Evolutionary conservation across 1,140 invertebrate species (phyloP).

Genomic region (Eriosoma lanigerum): DNA sequence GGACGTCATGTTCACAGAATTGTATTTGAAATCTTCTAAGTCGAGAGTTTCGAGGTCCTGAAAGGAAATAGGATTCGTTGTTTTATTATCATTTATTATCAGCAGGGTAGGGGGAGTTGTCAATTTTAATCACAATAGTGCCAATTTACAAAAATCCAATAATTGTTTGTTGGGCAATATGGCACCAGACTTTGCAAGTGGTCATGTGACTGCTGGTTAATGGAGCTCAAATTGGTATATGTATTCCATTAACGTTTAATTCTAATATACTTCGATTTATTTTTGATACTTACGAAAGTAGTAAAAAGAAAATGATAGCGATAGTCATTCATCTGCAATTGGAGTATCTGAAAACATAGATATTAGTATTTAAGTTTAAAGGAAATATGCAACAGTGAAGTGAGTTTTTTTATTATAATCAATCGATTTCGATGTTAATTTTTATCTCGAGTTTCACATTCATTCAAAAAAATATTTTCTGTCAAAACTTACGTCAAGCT

Average conservation of each 20-base stretch:
- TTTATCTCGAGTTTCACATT: too few species aligned
- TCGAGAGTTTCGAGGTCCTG: slow-evolving; percentile 89
- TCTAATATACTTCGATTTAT: neutral
- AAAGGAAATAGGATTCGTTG: slow-evolving; percentile 53
- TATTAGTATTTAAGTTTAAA: neutral
- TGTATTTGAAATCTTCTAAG: slow-evolving; percentile 91
- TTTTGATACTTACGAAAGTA: slow-evolving; percentile 78
- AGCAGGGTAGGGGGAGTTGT: too few species aligned
- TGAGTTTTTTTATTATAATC: neutral
- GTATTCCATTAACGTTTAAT: neutral
- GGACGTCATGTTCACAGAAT: slow-evolving; percentile 90
- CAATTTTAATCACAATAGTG: too few species aligned
- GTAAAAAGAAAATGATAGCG: slow-evolving; percentile 92
- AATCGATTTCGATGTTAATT: neutral
- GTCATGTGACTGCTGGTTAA: too few species aligned
- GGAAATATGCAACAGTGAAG: too few species aligned
- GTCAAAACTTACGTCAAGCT: too few species aligned
- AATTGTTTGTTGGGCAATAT: too few species aligned
- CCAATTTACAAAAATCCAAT: too few species aligned
- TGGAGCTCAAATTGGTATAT: too few species aligned
- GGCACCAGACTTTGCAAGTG: too few species aligned
- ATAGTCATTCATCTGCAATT: slow-evolving; percentile 91
- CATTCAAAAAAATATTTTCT: too few species aligned
- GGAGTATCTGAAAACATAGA: slow-evolving; percentile 74
- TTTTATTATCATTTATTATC: neutral